These are phyloP conservation scores for Leiothrix lutea DNA, from an alignment of 2,113 vertebrate genomes.

Conservation along the genomic window DNA sequence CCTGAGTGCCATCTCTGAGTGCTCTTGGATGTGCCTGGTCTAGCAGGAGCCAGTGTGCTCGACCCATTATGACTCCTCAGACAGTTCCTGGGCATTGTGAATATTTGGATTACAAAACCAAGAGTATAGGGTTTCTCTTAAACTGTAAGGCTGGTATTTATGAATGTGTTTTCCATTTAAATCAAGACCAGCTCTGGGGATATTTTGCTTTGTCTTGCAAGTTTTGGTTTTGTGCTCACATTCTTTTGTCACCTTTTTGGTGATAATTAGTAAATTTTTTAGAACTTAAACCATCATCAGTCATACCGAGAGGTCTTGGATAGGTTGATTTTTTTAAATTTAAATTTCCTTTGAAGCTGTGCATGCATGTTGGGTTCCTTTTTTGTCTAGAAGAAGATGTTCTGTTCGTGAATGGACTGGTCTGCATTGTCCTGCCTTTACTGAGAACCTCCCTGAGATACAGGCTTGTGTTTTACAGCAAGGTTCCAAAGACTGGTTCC, in stretches of 20 bases:
- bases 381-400: neutral
- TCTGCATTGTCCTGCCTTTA: neutral
- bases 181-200: neutral
- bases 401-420: neutral
- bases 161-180: neutral
- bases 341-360: neutral
- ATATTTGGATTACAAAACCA: neutral
- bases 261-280: neutral
- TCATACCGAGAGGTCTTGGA: neutral
- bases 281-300: neutral
- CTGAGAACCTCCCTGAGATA: neutral
- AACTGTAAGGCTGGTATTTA: neutral
- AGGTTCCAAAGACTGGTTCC: neutral
- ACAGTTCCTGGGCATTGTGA: neutral
- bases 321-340: neutral
- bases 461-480: neutral
- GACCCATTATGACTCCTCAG: neutral
- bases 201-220: neutral
- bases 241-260: neutral
- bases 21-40: neutral
- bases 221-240: neutral
- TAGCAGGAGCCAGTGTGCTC: neutral
- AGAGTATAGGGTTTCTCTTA: neutral
- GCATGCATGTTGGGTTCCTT: neutral
- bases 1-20: neutral